Conservation (phyloP, 2,113 vertebrate species). For the Callionymus lyra region DNA sequence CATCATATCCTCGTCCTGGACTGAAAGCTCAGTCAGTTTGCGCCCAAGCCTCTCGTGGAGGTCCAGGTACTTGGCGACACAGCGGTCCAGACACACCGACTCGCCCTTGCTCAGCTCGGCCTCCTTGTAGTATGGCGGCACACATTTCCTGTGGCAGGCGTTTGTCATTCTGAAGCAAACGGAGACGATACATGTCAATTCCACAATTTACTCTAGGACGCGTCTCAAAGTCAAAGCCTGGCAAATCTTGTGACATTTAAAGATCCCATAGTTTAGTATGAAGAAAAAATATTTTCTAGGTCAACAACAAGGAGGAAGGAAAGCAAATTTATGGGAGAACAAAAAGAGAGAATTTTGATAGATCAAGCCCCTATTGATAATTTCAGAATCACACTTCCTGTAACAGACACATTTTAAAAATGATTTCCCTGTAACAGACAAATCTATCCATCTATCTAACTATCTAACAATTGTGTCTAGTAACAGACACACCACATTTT, state of each 20-base stretch:
- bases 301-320: too few relatives aligned
- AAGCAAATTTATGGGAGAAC: too few relatives aligned
- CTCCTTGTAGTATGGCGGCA: constrained; percentile 91
- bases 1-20: constrained; percentile 91
- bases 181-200: neutral
- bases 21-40: constrained; percentile 86
- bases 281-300: neutral
- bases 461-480: too few relatives aligned
- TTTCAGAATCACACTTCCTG: too few relatives aligned
- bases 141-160: constrained; percentile 91
- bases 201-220: neutral
- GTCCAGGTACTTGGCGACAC: constrained; percentile 94
- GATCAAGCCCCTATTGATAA: too few relatives aligned
- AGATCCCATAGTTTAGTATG: neutral
- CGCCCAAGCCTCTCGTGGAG: constrained; percentile 90
- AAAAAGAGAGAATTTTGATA: too few relatives aligned
- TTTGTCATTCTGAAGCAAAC: constrained; percentile 79
- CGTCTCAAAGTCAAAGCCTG: too few relatives aligned
- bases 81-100: constrained; percentile 89
- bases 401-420: too few relatives aligned
- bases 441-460: too few relatives aligned
- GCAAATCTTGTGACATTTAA: neutral
- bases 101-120: constrained; percentile 92
- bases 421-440: too few relatives aligned
- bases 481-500: too few relatives aligned